Percentiles rank a stretch among this genome's conserved stretches.
Conservation (phyloP, 2,797 vertebrate genomes). For the Synanceia verrucosa region DNA sequence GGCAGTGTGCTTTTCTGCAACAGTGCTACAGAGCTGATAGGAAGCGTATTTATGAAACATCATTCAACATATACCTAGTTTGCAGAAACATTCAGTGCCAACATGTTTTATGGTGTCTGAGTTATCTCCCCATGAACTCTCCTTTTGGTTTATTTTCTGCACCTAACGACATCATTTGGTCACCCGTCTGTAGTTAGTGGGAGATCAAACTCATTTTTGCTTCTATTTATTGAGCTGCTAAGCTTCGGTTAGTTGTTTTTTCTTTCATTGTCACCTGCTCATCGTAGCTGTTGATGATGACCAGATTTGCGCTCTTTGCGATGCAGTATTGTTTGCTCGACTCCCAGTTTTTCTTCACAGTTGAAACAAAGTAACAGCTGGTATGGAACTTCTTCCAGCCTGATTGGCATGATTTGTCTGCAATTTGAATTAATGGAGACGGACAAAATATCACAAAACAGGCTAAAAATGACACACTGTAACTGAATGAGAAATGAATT, state of each 20-base stretch:
- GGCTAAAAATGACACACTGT: background rate
- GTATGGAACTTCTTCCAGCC: constrained; percentile 43
- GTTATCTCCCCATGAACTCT: too few relatives aligned
- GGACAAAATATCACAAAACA: background rate
- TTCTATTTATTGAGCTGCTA: too few relatives aligned
- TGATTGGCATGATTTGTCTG: constrained; percentile 11
- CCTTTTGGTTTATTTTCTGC: too few relatives aligned
- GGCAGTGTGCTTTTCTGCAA: too few relatives aligned
- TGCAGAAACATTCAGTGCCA: too few relatives aligned
- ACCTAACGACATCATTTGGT: too few relatives aligned
- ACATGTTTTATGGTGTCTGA: too few relatives aligned
- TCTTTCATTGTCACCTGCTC: constrained; percentile 51
- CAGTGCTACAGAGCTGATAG: too few relatives aligned
- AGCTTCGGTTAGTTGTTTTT: background rate
- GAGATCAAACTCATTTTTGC: background rate
- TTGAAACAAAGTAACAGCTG: constrained; percentile 50
- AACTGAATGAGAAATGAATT: background rate
- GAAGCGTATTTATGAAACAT: too few relatives aligned
- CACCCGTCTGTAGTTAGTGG: too few relatives aligned
- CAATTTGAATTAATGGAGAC: background rate
- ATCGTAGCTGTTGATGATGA: background rate
- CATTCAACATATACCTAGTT: too few relatives aligned
- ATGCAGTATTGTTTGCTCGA: constrained; percentile 29
- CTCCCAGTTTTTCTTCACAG: constrained; percentile 15
- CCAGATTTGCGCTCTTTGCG: constrained; percentile 33